Conservation (phyloP, 2,797 vertebrate genomes). For the Rhynchonycteris naso region DNA sequence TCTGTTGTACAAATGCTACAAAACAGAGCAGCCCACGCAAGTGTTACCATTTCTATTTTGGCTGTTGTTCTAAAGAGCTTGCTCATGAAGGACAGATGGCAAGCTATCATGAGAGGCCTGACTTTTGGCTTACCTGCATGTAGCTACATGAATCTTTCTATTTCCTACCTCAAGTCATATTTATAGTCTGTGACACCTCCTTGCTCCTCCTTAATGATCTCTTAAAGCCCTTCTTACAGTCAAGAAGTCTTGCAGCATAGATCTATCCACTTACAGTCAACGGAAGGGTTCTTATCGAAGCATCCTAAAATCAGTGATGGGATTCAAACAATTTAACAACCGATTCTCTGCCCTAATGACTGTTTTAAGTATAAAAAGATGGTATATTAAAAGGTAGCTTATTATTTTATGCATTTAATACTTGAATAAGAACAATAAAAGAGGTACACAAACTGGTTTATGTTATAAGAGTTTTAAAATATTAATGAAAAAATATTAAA, state of each 20-base stretch:
- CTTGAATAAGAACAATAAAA: too few relatives aligned
- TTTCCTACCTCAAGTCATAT: conserved; percentile 31
- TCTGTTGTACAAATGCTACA: conserved; percentile 70
- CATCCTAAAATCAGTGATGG: background rate
- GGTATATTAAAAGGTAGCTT: too few relatives aligned
- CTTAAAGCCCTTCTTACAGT: conserved; percentile 57
- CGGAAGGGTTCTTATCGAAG: background rate
- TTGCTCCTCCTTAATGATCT: conserved; percentile 44
- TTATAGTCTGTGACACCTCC: conserved; percentile 50
- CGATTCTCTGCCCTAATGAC: too few relatives aligned
- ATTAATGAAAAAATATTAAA: too few relatives aligned
- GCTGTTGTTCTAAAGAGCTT: conserved; percentile 59
- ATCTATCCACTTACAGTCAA: background rate
- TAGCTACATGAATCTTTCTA: conserved; percentile 41
- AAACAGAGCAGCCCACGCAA: conserved; percentile 57
- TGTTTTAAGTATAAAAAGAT: too few relatives aligned
- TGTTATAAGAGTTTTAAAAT: too few relatives aligned
- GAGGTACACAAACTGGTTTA: too few relatives aligned
- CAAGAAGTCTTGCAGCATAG: background rate
- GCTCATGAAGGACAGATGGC: conserved; percentile 54
- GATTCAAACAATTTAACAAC: too few relatives aligned
- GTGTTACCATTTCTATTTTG: conserved; percentile 59
- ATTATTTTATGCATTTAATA: too few relatives aligned
- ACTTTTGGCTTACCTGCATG: conserved; percentile 71
- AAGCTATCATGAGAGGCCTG: conserved; percentile 55